Evolutionary conservation across 2,888 invertebrate species (phyloP).

Genomic region (Scaeva pyrastri): DNA sequence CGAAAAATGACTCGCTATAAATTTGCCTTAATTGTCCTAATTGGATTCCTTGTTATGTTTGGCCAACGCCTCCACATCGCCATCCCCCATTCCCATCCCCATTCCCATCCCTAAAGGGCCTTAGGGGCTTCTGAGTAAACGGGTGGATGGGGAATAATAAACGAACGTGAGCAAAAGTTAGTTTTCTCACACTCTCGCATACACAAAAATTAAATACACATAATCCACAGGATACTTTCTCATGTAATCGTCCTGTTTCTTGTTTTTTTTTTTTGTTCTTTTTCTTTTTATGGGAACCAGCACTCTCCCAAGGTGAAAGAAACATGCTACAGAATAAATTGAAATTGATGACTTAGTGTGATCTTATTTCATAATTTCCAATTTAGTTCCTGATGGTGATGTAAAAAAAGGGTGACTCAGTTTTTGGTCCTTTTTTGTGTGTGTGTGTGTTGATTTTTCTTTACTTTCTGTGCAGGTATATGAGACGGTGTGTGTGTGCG

Average conservation of each 20-base stretch:
- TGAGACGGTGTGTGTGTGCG: too few species aligned
- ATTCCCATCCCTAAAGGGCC: not conserved
- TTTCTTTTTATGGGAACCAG: slow-evolving; percentile 1
- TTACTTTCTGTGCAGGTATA: too few species aligned
- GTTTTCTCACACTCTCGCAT: not conserved
- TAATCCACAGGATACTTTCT: slow-evolving; percentile 53
- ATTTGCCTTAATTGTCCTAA: slow-evolving; percentile 76
- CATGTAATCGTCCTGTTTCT: slow-evolving; percentile 34
- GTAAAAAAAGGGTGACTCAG: slow-evolving; percentile 28
- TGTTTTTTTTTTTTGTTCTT: not conserved
- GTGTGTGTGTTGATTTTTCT: not conserved
- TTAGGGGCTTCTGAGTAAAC: not conserved
- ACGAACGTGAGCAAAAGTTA: slow-evolving; percentile 36
- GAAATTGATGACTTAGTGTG: slow-evolving; percentile 72
- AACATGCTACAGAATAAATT: slow-evolving; percentile 63
- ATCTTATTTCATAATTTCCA: slow-evolving; percentile 73
- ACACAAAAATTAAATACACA: slow-evolving; percentile 49
- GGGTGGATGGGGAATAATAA: slow-evolving; percentile 4
- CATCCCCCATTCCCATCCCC: not conserved
- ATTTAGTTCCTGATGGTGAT: slow-evolving; percentile 38
- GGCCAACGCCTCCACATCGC: too few species aligned
- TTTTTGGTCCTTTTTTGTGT: slow-evolving; percentile 1
- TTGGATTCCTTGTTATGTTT: slow-evolving; percentile 68
- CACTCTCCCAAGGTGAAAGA: slow-evolving; percentile 26
- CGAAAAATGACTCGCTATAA: slow-evolving; percentile 75